Evolutionary conservation across 2,888 invertebrate genomes (phyloP).

Genomic region (Acleris sparsana): DNA sequence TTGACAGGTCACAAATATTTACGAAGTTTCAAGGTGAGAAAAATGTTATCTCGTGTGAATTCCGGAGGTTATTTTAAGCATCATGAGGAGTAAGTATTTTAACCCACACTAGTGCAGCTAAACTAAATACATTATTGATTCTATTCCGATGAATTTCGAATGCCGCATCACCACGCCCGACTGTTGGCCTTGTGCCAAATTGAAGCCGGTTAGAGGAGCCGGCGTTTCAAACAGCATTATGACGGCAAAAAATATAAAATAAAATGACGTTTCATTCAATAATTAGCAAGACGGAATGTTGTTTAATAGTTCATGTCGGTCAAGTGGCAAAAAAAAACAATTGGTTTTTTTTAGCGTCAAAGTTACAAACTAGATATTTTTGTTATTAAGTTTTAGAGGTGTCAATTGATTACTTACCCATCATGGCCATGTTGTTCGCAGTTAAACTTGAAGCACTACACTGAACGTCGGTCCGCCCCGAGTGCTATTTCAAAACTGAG

Average conservation of each 20-base stretch:
- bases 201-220: slow-evolving; percentile 58
- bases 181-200: slow-evolving; percentile 67
- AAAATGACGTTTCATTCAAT: not conserved
- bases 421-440: slow-evolving; percentile 64
- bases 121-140: slow-evolving; percentile 42
- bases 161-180: slow-evolving; percentile 60
- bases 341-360: not conserved
- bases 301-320: slow-evolving; percentile 2
- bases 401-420: slow-evolving; percentile 63
- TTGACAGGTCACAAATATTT: not conserved
- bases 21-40: slow-evolving; percentile 6
- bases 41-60: slow-evolving; percentile 7
- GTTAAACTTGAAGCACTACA: slow-evolving; percentile 46
- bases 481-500: slow-evolving; percentile 63
- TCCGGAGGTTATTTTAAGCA: slow-evolving; percentile 8
- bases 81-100: not conserved
- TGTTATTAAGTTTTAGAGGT: not conserved
- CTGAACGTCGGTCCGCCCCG: slow-evolving; percentile 52
- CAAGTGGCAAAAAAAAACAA: not conserved
- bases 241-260: slow-evolving; percentile 6
- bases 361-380: not conserved
- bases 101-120: not conserved
- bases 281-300: not conserved
- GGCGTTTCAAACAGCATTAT: slow-evolving; percentile 40
- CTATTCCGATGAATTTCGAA: slow-evolving; percentile 49